These are phyloP conservation scores for Serrognathus titanus DNA, from an alignment of 2,888 invertebrate species.

Conservation along the genomic window DNA sequence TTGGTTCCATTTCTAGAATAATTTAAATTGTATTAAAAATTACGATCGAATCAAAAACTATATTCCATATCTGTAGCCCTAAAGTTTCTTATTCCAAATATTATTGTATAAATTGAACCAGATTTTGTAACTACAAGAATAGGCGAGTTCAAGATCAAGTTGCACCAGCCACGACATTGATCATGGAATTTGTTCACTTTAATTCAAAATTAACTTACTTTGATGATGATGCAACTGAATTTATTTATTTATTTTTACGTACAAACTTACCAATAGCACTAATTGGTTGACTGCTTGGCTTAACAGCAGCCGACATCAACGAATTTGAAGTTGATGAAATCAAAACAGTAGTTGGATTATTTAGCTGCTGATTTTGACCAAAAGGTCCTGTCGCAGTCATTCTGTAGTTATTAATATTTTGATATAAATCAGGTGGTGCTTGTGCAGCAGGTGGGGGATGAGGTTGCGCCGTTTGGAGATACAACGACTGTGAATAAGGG, in stretches of 20 bases:
- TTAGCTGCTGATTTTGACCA: constrained; percentile 77
- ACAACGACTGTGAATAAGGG: constrained; percentile 75
- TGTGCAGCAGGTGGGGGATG: constrained; percentile 57
- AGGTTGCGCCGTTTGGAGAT: constrained; percentile 51
- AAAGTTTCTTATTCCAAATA: no score
- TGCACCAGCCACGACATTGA: no score
- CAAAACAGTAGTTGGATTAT: constrained; percentile 82
- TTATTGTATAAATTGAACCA: no score
- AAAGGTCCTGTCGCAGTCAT: constrained; percentile 60
- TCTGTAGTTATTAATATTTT: constrained; percentile 48
- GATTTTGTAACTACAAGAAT: no score
- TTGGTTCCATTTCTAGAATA: no score
- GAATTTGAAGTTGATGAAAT: constrained; percentile 86
- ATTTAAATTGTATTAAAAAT: no score
- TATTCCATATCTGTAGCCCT: no score
- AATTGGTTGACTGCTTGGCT: constrained; percentile 73
- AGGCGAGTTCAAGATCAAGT: no score
- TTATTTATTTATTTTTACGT: not conserved
- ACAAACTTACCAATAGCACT: constrained; percentile 69
- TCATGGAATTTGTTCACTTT: no score
- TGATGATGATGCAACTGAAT: no score
- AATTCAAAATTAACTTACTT: no score
- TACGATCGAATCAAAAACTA: no score
- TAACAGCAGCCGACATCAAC: constrained; percentile 84
- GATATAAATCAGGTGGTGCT: constrained; percentile 69